Evolutionary conservation across 2,113 vertebrate genomes (phyloP).

Genomic region (Oceanodroma tethys): DNA sequence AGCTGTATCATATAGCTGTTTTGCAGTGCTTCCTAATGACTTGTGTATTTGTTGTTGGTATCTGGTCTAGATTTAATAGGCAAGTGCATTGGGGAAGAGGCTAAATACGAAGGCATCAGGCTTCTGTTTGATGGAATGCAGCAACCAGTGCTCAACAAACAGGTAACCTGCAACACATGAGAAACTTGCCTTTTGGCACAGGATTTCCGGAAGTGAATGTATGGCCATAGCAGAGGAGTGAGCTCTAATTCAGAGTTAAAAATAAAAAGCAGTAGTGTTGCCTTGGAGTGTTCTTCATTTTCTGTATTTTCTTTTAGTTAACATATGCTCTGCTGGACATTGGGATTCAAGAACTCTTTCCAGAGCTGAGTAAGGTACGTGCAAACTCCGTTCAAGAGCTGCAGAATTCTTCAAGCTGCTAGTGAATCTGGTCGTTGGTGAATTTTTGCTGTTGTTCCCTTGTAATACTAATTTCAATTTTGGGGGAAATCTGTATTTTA

Average conservation of each 20-base stretch:
- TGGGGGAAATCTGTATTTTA: background rate
- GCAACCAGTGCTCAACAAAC: conserved; percentile 97
- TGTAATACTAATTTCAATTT: background rate
- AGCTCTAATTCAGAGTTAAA: background rate
- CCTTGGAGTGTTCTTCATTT: background rate
- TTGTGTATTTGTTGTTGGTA: background rate
- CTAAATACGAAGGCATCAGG: conserved; percentile 85
- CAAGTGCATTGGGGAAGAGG: conserved; percentile 88
- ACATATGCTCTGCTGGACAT: conserved; percentile 92
- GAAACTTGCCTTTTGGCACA: background rate
- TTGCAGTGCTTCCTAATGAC: background rate
- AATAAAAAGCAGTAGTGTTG: background rate
- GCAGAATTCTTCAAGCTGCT: background rate
- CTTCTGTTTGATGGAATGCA: conserved; percentile 90
- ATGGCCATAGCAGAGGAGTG: background rate
- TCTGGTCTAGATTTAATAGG: conserved; percentile 81
- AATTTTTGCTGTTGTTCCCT: background rate
- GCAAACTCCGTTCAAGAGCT: background rate
- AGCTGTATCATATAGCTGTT: background rate
- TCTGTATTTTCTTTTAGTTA: conserved; percentile 74
- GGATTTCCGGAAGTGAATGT: background rate
- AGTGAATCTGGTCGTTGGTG: background rate
- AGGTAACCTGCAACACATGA: conserved; percentile 68
- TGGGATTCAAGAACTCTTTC: conserved; percentile 90
- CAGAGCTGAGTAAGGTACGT: conserved; percentile 87